Evolutionary conservation across 2,113 vertebrate species (phyloP).

Genomic region (Sinocyclocheilus anshuiensis): DNA sequence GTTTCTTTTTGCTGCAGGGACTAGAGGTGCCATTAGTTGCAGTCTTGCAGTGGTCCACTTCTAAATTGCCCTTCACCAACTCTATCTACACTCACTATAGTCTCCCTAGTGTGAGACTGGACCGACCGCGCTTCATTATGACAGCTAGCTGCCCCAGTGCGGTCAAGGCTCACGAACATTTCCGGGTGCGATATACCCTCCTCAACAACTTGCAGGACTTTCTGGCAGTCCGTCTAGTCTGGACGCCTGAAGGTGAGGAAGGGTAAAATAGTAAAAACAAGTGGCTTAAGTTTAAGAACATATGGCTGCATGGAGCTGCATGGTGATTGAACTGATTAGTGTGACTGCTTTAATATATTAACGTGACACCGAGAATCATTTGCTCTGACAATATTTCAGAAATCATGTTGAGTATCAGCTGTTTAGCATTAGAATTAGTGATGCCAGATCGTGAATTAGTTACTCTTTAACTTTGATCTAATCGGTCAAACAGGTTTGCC

Average conservation of each 20-base stretch:
- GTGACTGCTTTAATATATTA: background rate
- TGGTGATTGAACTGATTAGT: too few relatives aligned
- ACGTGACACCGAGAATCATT: too few relatives aligned
- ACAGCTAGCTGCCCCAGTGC: slow-evolving; percentile 88
- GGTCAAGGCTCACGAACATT: slow-evolving; percentile 80
- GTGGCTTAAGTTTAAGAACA: background rate
- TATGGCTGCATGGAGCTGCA: too few relatives aligned
- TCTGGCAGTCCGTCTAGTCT: slow-evolving; percentile 89
- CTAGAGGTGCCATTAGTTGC: slow-evolving; percentile 90
- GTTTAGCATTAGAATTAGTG: too few relatives aligned
- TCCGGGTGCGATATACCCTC: slow-evolving; percentile 89
- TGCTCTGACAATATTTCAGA: too few relatives aligned
- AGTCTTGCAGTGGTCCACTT: slow-evolving; percentile 91
- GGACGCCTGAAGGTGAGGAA: slow-evolving; percentile 84
- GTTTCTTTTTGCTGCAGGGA: slow-evolving; percentile 73
- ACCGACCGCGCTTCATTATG: slow-evolving; percentile 90
- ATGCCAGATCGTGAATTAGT: too few relatives aligned
- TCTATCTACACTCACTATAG: slow-evolving; percentile 94
- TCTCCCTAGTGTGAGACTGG: slow-evolving; percentile 88
- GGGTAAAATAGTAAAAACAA: background rate
- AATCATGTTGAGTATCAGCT: too few relatives aligned
- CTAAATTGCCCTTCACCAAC: slow-evolving; percentile 89
- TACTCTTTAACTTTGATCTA: too few relatives aligned
- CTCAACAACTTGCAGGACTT: slow-evolving; percentile 96
- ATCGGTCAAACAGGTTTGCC: too few relatives aligned